Conservation (phyloP, 2,888 invertebrate genomes). For the Nemurella pictetii region DNA sequence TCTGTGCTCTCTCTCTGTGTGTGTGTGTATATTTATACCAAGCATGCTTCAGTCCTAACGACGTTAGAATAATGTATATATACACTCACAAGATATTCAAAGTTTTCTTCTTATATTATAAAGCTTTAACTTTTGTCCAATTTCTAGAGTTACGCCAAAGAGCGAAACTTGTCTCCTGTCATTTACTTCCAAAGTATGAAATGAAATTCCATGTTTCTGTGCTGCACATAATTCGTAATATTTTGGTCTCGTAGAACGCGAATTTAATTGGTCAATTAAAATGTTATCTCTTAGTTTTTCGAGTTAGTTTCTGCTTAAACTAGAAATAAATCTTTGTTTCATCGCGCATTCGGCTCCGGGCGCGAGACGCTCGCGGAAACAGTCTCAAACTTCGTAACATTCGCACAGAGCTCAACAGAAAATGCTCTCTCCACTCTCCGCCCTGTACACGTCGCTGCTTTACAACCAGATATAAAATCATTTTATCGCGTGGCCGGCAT, state of each 20-base stretch:
- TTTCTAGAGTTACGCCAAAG: neutral
- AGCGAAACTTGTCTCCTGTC: neutral
- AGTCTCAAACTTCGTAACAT: neutral
- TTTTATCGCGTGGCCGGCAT: neutral
- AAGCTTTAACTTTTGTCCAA: neutral
- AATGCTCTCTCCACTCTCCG: too few relatives aligned
- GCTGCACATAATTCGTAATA: neutral
- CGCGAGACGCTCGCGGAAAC: neutral
- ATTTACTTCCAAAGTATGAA: neutral
- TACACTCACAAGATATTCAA: neutral
- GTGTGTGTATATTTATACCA: too few relatives aligned
- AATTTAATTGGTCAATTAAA: neutral
- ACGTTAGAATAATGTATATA: neutral
- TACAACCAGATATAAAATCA: neutral
- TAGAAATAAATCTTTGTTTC: neutral
- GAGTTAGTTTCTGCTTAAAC: neutral
- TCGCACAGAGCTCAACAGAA: too few relatives aligned
- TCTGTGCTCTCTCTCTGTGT: neutral
- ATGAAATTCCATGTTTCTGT: neutral
- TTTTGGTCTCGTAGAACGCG: neutral
- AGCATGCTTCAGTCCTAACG: neutral
- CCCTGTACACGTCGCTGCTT: too few relatives aligned
- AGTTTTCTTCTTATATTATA: neutral
- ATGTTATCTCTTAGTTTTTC: neutral
- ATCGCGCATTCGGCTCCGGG: neutral